Evolutionary conservation across 2,113 vertebrate genomes (phyloP).

Genomic region (Elephantulus edwardii): DNA sequence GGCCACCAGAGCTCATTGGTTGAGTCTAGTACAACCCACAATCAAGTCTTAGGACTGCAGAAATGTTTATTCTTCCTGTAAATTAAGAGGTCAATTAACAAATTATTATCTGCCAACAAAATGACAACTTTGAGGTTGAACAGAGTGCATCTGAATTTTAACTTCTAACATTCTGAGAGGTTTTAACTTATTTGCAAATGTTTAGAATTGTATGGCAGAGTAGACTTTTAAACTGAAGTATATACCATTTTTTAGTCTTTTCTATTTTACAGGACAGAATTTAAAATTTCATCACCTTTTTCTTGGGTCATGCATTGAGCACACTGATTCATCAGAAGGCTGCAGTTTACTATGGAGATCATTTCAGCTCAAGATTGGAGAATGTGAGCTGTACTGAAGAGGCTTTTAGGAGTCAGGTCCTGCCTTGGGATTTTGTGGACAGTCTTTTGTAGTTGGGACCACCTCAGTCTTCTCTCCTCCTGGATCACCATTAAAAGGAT

Average conservation of each 20-base stretch:
- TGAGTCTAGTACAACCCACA: no score
- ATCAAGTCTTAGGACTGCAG: not conserved
- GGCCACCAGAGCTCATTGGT: no score
- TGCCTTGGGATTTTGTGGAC: not conserved
- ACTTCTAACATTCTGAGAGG: not conserved
- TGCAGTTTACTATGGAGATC: not conserved
- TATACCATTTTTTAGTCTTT: not conserved
- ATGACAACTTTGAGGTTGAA: conserved; percentile 9
- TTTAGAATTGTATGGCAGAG: conserved; percentile 10
- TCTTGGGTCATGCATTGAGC: not conserved
- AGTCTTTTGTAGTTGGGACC: not conserved
- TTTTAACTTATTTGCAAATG: conserved; percentile 15
- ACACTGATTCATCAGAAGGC: not conserved
- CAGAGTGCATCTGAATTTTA: not conserved
- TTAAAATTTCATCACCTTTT: not conserved
- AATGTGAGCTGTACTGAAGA: not conserved
- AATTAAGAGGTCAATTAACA: not conserved
- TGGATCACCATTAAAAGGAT: not conserved
- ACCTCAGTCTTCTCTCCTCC: not conserved
- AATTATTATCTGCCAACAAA: not conserved
- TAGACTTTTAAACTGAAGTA: conserved; percentile 33
- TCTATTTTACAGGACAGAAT: not conserved
- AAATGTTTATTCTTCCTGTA: not conserved
- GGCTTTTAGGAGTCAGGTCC: not conserved
- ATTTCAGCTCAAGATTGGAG: not conserved